Evolutionary conservation across 2,888 invertebrate species (phyloP).

Genomic region (Himalopsyche tibetana): DNA sequence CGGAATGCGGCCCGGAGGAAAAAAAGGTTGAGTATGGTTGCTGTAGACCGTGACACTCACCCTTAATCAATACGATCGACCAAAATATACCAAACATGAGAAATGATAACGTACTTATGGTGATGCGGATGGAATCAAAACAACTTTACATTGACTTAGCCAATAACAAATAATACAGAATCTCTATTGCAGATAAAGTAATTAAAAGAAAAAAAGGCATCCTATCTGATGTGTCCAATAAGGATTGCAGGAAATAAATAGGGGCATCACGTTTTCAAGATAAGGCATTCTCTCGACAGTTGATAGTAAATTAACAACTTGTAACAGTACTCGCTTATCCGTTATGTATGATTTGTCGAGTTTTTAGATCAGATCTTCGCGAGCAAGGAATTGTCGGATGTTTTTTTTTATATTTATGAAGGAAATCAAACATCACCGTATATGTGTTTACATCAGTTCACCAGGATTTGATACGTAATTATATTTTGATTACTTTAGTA

Average conservation of each 20-base stretch:
- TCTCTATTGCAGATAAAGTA: not conserved
- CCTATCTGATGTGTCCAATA: not conserved
- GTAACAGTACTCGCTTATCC: not conserved
- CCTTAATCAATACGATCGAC: no score
- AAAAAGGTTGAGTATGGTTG: no score
- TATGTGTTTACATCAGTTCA: not conserved
- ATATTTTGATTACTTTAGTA: no score
- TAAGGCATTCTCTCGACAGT: slow-evolving; percentile 2
- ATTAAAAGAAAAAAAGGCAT: no score
- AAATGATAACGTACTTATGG: no score
- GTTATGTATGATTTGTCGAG: not conserved
- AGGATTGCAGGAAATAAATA: not conserved
- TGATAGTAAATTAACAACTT: not conserved
- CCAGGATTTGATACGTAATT: no score
- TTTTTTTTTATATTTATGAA: no score
- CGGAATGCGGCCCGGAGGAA: no score
- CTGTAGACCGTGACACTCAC: no score
- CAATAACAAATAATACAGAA: not conserved
- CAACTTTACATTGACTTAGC: not conserved
- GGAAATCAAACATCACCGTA: not conserved
- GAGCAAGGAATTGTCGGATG: no score
- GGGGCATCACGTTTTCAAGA: not conserved
- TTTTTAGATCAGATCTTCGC: not conserved
- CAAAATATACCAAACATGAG: no score
- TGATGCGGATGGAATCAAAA: not conserved